Evolutionary conservation across 2,888 invertebrate genomes (phyloP), one percentile per base, ranked within the genome.

Genomic region (Lampropteryx suffumata): DNA sequence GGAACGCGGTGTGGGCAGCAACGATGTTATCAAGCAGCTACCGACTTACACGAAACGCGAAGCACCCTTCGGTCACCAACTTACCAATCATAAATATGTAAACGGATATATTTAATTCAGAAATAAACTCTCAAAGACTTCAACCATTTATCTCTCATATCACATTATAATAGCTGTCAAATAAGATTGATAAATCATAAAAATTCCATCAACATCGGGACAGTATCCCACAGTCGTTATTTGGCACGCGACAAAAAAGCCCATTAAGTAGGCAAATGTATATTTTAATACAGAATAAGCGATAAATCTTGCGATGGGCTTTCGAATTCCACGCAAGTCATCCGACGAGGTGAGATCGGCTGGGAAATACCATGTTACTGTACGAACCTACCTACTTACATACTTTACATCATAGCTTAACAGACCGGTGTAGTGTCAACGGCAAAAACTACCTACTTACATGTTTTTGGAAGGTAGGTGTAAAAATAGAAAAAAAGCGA

Each of bases 311-410:
- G 78, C 77, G 79, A 84, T 87, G 89, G 85, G 89, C 89, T 90
- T 90, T 89, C 89, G 83, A 90, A 90, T 89, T 88, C 89, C 89
- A 80, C 85, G 79, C 87, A 85, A 87, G 86, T 84, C 84, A 86
- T 76, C 83, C 80, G 79, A 73, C 85, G 82, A 85, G 87, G 85
- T 86, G 87, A 88, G 87, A 85, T 85, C 87, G 86, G 63, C 81
- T 85, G 88, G 89, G 89, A 86, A 90, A 88, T 87, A 88, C 89
- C 89, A 81, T 78, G 51, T 71, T 76, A 72, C 75, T 79, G 78
- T 76, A 76, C 69, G 69, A 73, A 80, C 69, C 67, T 67, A 57
- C 55, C 3, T 24, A 24, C 4, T 2, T 24, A 57, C 55, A 5
- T 24, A 24, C 24, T 24, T 24, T 24, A 6, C 24, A 24, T 24